Evolutionary conservation across 2,888 invertebrate species (phyloP).

Genomic region (Thera britannica): DNA sequence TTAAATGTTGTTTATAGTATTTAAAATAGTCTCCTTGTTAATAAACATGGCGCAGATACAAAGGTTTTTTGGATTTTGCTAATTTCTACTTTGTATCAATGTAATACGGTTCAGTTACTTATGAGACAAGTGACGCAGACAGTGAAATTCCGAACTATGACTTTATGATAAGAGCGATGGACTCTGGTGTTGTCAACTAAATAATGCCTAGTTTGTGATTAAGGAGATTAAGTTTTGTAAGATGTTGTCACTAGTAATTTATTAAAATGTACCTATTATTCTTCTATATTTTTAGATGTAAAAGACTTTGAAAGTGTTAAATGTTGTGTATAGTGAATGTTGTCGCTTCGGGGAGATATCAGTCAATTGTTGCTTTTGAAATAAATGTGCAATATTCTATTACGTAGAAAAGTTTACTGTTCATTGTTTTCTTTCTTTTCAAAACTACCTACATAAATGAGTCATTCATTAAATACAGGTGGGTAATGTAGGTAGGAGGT

Average conservation of each 20-base stretch:
- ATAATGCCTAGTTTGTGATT: not conserved
- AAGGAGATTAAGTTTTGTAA: slow-evolving; percentile 11
- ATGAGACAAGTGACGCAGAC: not conserved
- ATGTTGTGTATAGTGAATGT: slow-evolving; percentile 42
- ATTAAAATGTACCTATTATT: slow-evolving; percentile 32
- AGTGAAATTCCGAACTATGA: not conserved
- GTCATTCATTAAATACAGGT: not conserved
- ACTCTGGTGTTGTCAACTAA: not conserved
- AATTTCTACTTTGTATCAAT: not conserved
- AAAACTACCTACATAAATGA: not conserved
- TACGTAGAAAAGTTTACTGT: slow-evolving; percentile 3
- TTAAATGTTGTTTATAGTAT: slow-evolving; percentile 5
- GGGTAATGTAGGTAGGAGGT: not conserved
- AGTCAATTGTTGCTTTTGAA: slow-evolving; percentile 57
- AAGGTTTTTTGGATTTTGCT: not conserved
- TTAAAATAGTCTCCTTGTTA: not conserved
- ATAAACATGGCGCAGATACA: not conserved
- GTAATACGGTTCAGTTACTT: not conserved
- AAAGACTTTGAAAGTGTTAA: slow-evolving; percentile 34
- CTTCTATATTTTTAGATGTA: slow-evolving; percentile 44
- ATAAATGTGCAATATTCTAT: slow-evolving; percentile 40
- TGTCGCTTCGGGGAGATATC: slow-evolving; percentile 49
- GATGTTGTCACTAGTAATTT: slow-evolving; percentile 30
- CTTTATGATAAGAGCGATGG: not conserved
- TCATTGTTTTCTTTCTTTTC: slow-evolving; percentile 1